phyloP scores from a whole-genome alignment of 2,797 vertebrate genomes.

The Periparus ater region DNA sequence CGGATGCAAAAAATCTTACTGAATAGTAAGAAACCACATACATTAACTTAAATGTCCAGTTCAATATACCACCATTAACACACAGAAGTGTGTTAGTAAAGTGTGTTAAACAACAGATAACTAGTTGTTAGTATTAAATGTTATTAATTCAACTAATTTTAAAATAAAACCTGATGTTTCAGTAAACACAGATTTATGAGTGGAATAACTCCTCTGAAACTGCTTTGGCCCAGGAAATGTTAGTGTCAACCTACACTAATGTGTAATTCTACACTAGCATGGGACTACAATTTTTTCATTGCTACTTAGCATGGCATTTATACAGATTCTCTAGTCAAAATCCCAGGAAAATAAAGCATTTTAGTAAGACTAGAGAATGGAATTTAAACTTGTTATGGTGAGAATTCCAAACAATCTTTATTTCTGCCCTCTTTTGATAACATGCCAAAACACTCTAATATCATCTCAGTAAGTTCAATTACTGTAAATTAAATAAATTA shows the following conservation, averaged over 20 bases:
- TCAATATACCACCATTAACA: accelerated
- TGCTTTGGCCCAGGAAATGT: not conserved
- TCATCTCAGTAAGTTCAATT: not conserved
- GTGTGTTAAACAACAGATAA: not conserved
- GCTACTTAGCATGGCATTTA: not conserved
- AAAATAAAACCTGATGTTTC: not conserved
- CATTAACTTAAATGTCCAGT: not conserved
- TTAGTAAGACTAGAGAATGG: not conserved
- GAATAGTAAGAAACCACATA: not conserved
- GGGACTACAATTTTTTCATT: not conserved
- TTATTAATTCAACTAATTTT: not conserved
- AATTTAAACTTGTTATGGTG: not conserved
- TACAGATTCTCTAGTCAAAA: not conserved
- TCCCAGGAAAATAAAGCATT: not conserved
- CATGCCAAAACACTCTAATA: not conserved
- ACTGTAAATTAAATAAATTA: not conserved
- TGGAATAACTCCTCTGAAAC: not conserved
- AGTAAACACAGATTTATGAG: not conserved
- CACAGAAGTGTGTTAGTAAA: not conserved
- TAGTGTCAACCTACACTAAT: not conserved
- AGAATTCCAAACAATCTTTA: not conserved
- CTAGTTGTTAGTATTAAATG: not conserved
- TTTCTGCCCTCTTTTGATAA: not conserved
- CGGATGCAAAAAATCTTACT: not conserved
- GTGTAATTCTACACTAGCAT: accelerated